Evolutionary conservation across 2,113 vertebrate species (phyloP).

Genomic region (Stegastes partitus): DNA sequence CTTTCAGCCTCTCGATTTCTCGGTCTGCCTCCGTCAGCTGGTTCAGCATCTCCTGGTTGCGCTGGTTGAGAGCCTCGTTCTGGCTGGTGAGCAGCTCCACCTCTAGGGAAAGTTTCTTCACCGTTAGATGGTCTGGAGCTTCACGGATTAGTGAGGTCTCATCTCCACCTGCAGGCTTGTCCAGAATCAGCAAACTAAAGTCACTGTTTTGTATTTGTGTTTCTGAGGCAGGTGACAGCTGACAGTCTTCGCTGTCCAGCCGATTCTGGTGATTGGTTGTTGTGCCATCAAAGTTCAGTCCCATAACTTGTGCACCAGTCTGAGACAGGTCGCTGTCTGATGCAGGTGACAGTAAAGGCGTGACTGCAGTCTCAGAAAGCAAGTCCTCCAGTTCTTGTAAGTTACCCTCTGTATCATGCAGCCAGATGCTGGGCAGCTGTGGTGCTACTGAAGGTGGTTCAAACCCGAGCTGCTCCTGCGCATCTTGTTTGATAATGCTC

Average conservation of each 20-base stretch:
- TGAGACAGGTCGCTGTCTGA: not conserved
- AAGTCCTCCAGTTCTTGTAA: conserved; percentile 47
- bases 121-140: conserved; percentile 23
- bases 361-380: not conserved
- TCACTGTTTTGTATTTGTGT: not conserved
- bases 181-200: not conserved
- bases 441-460: not conserved
- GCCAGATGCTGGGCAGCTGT: conserved; percentile 55
- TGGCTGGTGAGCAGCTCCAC: conserved; percentile 67
- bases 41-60: conserved; percentile 83
- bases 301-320: not conserved
- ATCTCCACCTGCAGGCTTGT: conserved; percentile 5
- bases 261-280: conserved; percentile 26
- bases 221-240: conserved; percentile 32
- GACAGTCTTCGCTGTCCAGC: not conserved
- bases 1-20: conserved; percentile 77
- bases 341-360: conserved; percentile 36
- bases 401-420: conserved; percentile 37
- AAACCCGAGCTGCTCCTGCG: conserved; percentile 38
- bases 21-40: conserved; percentile 81
- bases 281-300: not conserved
- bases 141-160: not conserved
- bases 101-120: conserved; percentile 63
- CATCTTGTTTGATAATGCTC: conserved; percentile 29
- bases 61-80: conserved; percentile 77